Conservation (phyloP, 2,113 vertebrate species). For the Centropristis striata region DNA sequence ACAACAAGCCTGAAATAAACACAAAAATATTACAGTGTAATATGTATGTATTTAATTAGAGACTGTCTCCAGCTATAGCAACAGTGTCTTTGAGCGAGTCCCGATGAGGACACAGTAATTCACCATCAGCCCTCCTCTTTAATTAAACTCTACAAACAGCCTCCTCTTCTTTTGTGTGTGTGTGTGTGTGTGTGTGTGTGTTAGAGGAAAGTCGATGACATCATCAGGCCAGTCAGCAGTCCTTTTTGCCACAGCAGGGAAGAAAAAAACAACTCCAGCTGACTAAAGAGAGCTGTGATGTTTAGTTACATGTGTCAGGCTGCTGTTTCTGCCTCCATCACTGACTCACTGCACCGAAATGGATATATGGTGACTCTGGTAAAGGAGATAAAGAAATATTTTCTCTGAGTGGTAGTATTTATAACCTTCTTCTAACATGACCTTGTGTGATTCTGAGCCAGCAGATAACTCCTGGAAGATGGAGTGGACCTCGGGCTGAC, state of each 20-base stretch:
- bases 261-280: conserved; percentile 6
- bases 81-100: not conserved
- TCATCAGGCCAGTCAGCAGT: conserved; percentile 51
- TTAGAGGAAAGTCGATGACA: conserved; percentile 33
- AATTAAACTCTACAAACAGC: conserved; percentile 59
- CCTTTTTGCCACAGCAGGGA: conserved; percentile 34
- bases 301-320: no score
- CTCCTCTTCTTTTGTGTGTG: conserved; percentile 10
- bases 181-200: conserved; percentile 10
- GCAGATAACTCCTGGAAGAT: not conserved
- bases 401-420: not conserved
- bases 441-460: not conserved
- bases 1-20: not conserved
- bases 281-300: not conserved
- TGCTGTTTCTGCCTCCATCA: not conserved
- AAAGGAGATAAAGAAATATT: not conserved
- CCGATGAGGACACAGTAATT: conserved; percentile 22
- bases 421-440: not conserved
- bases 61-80: not conserved
- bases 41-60: not conserved
- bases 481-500: not conserved
- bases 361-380: not conserved
- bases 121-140: conserved; percentile 42
- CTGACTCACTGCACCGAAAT: not conserved
- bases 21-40: not conserved